Percentiles rank a stretch among this genome's conserved stretches.
phyloP scores from a whole-genome alignment of 2,797 vertebrate genomes.

The Pachyuromys duprasi region DNA sequence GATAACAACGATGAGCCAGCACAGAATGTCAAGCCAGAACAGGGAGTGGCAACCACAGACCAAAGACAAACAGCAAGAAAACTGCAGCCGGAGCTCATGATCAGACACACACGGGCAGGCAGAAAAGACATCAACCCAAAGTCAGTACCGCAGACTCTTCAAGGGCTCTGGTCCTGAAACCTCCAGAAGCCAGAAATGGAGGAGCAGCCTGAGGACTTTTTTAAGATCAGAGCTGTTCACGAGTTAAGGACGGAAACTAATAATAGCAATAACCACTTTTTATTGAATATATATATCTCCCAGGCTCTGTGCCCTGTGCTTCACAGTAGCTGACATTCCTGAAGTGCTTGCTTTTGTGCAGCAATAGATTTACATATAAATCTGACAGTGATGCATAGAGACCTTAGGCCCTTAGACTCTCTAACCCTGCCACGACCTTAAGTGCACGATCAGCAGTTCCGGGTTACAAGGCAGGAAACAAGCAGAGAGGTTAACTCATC shows the following conservation, averaged over 20 bases:
- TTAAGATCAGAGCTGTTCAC: neutral
- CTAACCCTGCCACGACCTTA: neutral
- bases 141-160: neutral
- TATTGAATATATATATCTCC: neutral
- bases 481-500: neutral
- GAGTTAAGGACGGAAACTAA: neutral
- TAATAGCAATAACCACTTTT: neutral
- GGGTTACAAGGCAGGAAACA: neutral
- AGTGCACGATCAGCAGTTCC: neutral
- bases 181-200: neutral
- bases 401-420: neutral
- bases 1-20: neutral
- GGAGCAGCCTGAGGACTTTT: neutral
- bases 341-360: neutral
- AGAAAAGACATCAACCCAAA: neutral
- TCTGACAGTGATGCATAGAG: neutral
- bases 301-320: neutral
- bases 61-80: neutral
- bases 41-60: neutral
- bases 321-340: neutral
- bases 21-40: neutral
- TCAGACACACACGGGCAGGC: neutral
- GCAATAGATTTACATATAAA: neutral
- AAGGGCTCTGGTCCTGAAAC: neutral
- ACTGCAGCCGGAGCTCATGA: neutral